Evolutionary conservation across 1,140 invertebrate species (phyloP).

Genomic region (Elymnias hypermnestra): DNA sequence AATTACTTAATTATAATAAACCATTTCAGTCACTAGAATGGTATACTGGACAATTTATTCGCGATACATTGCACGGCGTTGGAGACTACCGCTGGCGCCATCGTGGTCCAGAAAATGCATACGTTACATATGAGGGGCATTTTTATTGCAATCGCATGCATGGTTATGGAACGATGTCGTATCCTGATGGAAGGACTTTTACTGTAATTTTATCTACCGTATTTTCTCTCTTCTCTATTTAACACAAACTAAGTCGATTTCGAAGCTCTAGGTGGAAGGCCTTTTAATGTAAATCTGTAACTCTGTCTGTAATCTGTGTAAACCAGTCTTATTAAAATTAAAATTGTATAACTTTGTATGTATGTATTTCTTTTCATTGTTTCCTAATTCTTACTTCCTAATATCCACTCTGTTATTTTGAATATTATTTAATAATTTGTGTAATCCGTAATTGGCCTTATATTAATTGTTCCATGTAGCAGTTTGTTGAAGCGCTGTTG

Average conservation of each 20-base stretch:
- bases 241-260: not conserved
- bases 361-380: no score
- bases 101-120: conserved; percentile 28
- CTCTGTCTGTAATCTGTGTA: not conserved
- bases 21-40: conserved; percentile 46
- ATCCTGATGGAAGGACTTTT: conserved; percentile 58
- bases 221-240: not conserved
- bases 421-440: no score
- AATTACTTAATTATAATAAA: no score
- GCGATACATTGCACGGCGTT: conserved; percentile 65
- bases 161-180: conserved; percentile 72
- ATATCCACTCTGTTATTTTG: no score
- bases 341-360: no score
- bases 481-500: no score
- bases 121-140: conserved; percentile 66
- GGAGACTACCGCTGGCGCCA: conserved; percentile 60
- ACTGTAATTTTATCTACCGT: conserved; percentile 21
- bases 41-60: conserved; percentile 54
- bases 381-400: no score
- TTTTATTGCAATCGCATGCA: conserved; percentile 72
- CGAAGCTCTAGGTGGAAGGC: no score
- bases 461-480: no score
- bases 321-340: not conserved
- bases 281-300: no score
- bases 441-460: no score